Conservation (phyloP, 2,888 invertebrate genomes). For the Tribolium freemani region DNA sequence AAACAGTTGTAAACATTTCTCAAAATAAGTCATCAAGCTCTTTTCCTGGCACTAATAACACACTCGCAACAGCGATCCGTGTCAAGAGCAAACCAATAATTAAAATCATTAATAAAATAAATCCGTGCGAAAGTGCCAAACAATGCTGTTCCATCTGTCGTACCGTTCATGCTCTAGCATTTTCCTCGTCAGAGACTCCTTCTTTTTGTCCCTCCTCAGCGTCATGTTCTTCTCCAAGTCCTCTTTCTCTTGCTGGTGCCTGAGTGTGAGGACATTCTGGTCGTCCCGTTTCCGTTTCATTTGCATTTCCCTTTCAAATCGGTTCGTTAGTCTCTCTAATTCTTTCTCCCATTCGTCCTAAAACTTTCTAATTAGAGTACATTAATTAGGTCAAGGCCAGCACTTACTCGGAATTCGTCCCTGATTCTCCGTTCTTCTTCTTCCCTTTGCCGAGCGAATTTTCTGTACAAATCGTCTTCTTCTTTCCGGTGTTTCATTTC, state of each 20-base stretch:
- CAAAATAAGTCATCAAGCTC: no score
- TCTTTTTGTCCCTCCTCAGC: slow-evolving; percentile 90
- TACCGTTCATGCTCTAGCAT: slow-evolving; percentile 95
- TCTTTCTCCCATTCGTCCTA: slow-evolving; percentile 98
- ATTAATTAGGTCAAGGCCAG: background rate
- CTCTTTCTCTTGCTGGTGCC: slow-evolving; percentile 92
- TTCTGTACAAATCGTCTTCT: slow-evolving; percentile 95
- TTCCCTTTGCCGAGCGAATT: slow-evolving; percentile 92
- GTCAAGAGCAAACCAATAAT: background rate
- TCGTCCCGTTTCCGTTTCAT: slow-evolving; percentile 85
- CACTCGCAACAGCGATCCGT: background rate
- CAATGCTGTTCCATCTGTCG: background rate
- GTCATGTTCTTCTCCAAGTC: slow-evolving; percentile 97
- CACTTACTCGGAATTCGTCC: slow-evolving; percentile 85
- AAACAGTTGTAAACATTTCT: background rate
- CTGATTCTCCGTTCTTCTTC: slow-evolving; percentile 93
- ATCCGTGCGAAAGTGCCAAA: background rate
- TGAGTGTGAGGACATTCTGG: slow-evolving; percentile 85
- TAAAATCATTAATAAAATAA: background rate
- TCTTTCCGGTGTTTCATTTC: slow-evolving; percentile 97
- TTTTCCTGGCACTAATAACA: background rate
- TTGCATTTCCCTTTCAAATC: slow-evolving; percentile 92
- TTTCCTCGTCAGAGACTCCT: slow-evolving; percentile 92
- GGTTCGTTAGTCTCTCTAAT: slow-evolving; percentile 88
- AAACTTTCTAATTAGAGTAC: slow-evolving; percentile 20